Percentiles rank a stretch among this genome's conserved stretches.
Conservation (phyloP, 2,888 invertebrate genomes). For the Leptopilina drosophilae region DNA sequence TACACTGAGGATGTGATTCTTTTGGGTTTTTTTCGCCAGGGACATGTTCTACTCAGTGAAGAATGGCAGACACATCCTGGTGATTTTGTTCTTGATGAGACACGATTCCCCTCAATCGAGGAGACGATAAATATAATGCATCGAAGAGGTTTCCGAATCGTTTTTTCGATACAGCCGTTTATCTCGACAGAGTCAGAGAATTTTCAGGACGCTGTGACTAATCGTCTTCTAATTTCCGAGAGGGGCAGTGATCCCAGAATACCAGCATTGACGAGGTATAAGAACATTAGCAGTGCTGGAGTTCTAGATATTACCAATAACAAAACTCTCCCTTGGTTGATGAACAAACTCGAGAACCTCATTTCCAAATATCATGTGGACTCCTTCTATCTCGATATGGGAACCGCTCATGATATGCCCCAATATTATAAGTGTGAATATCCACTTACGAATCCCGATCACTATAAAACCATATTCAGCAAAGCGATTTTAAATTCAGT, state of each 20-base stretch:
- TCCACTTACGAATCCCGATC: slow-evolving; percentile 87
- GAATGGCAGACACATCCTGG: slow-evolving; percentile 92
- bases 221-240: slow-evolving; percentile 87
- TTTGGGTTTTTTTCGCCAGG: slow-evolving; percentile 86
- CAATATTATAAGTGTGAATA: slow-evolving; percentile 89
- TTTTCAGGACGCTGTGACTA: slow-evolving; percentile 88
- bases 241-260: slow-evolving; percentile 87
- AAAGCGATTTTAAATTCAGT: slow-evolving; percentile 81
- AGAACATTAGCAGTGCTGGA: slow-evolving; percentile 88
- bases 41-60: slow-evolving; percentile 88
- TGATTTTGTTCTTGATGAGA: slow-evolving; percentile 89
- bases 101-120: slow-evolving; percentile 87
- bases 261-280: slow-evolving; percentile 88
- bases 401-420: slow-evolving; percentile 90
- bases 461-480: slow-evolving; percentile 87
- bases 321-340: slow-evolving; percentile 88
- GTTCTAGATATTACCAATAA: slow-evolving; percentile 93
- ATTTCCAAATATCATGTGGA: slow-evolving; percentile 88
- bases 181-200: slow-evolving; percentile 91
- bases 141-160: slow-evolving; percentile 89
- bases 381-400: slow-evolving; percentile 90
- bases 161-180: slow-evolving; percentile 93
- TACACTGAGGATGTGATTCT: slow-evolving; percentile 91
- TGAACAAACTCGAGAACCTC: slow-evolving; percentile 84
- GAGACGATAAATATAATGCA: slow-evolving; percentile 89